Percentiles rank a stretch among this genome's conserved stretches.
Evolutionary conservation across 2,888 invertebrate species (phyloP).

Genomic region (Trissolcus brochymenae): DNA sequence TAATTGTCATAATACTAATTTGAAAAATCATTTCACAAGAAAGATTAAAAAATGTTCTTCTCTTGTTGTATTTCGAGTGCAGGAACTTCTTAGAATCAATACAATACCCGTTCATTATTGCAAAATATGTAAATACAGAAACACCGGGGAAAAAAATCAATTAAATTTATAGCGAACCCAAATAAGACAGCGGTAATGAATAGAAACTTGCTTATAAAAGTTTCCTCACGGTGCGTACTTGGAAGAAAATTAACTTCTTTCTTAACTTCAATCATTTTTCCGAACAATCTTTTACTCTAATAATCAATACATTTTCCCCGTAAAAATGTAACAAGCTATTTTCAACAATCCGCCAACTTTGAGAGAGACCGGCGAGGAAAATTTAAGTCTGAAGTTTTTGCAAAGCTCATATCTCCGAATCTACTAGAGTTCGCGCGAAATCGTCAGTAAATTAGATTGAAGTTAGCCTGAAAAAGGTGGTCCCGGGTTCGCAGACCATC

Average conservation of each 20-base stretch:
- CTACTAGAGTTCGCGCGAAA: slow-evolving; percentile 31
- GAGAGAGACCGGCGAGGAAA: slow-evolving; percentile 15
- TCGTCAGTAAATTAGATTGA: slow-evolving; percentile 47
- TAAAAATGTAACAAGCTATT: slow-evolving; percentile 49
- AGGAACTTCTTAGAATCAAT: background rate
- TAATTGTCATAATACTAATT: too few species aligned
- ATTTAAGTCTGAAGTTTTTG: slow-evolving; percentile 37
- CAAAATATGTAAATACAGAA: slow-evolving; percentile 2
- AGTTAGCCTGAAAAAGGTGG: slow-evolving; percentile 22
- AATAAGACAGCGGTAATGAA: background rate
- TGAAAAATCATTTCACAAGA: too few species aligned
- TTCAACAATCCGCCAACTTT: slow-evolving; percentile 30
- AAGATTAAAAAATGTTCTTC: too few species aligned
- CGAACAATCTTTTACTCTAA: slow-evolving; percentile 24
- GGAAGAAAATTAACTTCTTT: slow-evolving; percentile 24
- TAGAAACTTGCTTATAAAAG: slow-evolving; percentile 1
- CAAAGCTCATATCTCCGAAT: slow-evolving; percentile 42
- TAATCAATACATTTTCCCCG: slow-evolving; percentile 37
- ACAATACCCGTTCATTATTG: background rate
- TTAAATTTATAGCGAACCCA: background rate
- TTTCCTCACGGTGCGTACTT: background rate
- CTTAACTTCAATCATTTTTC: slow-evolving; percentile 25
- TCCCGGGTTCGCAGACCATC: slow-evolving; percentile 15
- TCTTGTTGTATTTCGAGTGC: too few species aligned
- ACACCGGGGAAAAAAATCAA: background rate